Evolutionary conservation across 2,888 invertebrate genomes (phyloP).

Genomic region (Synergus itoensis): DNA sequence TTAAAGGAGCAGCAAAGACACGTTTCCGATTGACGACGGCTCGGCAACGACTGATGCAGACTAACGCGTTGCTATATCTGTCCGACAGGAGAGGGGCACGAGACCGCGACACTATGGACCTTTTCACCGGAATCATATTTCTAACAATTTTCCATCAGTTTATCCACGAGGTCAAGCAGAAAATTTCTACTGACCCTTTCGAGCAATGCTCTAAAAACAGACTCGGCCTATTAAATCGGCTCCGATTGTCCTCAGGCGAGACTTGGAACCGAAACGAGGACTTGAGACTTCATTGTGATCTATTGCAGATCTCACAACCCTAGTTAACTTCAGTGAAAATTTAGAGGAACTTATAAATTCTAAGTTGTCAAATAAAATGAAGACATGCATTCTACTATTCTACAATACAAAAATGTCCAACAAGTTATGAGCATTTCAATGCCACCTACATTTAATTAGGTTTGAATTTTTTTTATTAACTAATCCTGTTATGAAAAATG

Average conservation of each 20-base stretch:
- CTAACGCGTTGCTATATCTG: conserved; percentile 80
- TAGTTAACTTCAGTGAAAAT: not conserved
- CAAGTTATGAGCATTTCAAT: not conserved
- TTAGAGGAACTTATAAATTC: not conserved
- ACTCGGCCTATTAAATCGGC: not conserved
- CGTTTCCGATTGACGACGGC: conserved; percentile 76
- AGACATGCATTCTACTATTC: not conserved
- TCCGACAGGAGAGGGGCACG: conserved; percentile 78
- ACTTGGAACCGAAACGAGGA: conserved; percentile 21
- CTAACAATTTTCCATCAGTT: conserved; percentile 31
- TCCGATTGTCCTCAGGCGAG: not conserved
- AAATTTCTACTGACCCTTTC: conserved; percentile 30
- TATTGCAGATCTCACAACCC: not conserved
- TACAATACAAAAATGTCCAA: not conserved
- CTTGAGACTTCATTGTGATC: conserved; percentile 23
- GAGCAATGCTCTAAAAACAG: conserved; percentile 22
- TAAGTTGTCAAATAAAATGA: not conserved
- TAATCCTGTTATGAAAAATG: too few relatives aligned
- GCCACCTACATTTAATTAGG: not conserved
- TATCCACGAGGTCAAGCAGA: conserved; percentile 22
- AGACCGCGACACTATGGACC: conserved; percentile 43
- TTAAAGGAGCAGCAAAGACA: conserved; percentile 1
- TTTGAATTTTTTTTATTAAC: too few relatives aligned
- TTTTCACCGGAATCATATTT: conserved; percentile 43
- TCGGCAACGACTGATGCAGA: conserved; percentile 78